A percentile compares a stretch with the other conserved stretches of the same genome.
phyloP scores from a whole-genome alignment of 2,888 invertebrate species.

The Acanthosoma haemorrhoidale region DNA sequence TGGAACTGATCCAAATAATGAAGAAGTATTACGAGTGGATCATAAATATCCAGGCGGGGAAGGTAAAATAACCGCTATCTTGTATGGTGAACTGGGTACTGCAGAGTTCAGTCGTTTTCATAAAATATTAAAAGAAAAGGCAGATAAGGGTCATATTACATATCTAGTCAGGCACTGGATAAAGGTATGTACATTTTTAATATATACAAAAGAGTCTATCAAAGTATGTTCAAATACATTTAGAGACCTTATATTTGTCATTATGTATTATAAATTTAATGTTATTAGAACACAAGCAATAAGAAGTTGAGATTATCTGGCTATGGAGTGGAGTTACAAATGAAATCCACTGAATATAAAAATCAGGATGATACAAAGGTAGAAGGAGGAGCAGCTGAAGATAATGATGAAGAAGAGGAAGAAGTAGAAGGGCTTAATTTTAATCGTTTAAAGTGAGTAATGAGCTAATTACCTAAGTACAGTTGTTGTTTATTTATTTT shows the following conservation, averaged over 20 bases:
- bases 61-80: conserved; percentile 59
- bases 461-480: not conserved
- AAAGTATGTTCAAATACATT: conserved; percentile 9
- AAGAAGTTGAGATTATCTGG: conserved; percentile 78
- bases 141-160: conserved; percentile 65
- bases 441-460: conserved; percentile 69
- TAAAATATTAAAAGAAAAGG: conserved; percentile 60
- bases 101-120: conserved; percentile 69
- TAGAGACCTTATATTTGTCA: too few species aligned
- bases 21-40: conserved; percentile 54
- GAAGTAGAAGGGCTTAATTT: conserved; percentile 89
- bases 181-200: conserved; percentile 52
- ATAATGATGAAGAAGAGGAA: conserved; percentile 55
- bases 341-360: conserved; percentile 99
- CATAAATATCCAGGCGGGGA: conserved; percentile 73
- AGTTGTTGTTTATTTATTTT: not conserved
- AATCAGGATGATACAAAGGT: conserved; percentile 75
- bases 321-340: conserved; percentile 95
- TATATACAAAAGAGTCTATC: too few species aligned
- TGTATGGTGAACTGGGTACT: conserved; percentile 87
- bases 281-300: conserved; percentile 46
- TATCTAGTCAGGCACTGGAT: conserved; percentile 86
- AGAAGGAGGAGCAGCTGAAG: conserved; percentile 48
- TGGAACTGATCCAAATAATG: conserved; percentile 7
- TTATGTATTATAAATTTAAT: not conserved